Percentiles rank a stretch among this genome's conserved stretches.
These are phyloP conservation scores for Scaptomyza pallida DNA, from an alignment of 1,140 invertebrate genomes.

Conservation along the genomic window DNA sequence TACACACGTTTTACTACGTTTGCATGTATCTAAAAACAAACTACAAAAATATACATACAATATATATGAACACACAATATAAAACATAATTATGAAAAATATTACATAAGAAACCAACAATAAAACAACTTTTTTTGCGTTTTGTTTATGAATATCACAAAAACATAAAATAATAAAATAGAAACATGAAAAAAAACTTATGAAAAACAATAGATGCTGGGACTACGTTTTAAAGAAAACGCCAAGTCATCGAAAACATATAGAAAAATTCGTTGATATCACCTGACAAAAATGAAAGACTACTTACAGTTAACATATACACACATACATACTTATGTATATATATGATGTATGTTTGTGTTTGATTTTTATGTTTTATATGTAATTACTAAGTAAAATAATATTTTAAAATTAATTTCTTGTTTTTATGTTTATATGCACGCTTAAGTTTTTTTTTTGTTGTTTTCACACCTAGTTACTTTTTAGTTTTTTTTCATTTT, in stretches of 20 bases:
- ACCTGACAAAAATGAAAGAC: conserved; percentile 74
- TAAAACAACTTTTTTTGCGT: conserved; percentile 60
- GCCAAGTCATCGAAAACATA: conserved; percentile 40
- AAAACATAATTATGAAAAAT: conserved; percentile 21
- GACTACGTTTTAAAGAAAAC: conserved; percentile 8
- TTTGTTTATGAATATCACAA: conserved; percentile 71
- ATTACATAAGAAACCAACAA: conserved; percentile 44
- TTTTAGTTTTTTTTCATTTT: conserved; percentile 28
- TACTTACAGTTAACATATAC: conserved; percentile 64
- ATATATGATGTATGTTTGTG: conserved; percentile 6
- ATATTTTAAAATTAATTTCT: conserved; percentile 38
- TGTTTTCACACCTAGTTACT: conserved; percentile 46
- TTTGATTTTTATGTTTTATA: conserved; percentile 21
- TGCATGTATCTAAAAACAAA: conserved; percentile 39
- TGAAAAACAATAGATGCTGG: conserved; percentile 11
- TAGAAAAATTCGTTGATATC: conserved; percentile 81
- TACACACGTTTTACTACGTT: conserved; percentile 25
- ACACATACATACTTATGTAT: conserved; percentile 4
- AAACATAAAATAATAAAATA: conserved; percentile 52
- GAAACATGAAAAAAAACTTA: conserved; percentile 16
- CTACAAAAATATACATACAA: conserved; percentile 20
- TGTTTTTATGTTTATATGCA: no score
- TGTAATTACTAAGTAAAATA: conserved; percentile 26
- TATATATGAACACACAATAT: conserved; percentile 57
- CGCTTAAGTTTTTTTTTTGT: conserved; percentile 49